Evolutionary conservation across 2,888 invertebrate species (phyloP).

Genomic region (Pachydiplax longipennis): DNA sequence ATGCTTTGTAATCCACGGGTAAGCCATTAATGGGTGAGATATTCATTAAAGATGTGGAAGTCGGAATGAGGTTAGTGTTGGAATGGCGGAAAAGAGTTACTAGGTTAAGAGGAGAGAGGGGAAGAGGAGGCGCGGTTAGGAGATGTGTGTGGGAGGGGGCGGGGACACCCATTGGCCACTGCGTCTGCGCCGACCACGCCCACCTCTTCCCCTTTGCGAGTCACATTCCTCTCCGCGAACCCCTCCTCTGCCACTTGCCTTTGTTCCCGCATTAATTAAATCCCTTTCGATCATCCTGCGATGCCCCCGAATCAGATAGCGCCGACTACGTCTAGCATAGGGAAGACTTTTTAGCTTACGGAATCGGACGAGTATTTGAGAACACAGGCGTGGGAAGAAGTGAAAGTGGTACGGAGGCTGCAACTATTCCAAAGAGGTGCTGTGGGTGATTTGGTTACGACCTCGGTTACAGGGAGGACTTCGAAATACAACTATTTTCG

Average conservation of each 20-base stretch:
- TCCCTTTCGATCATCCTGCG: background rate
- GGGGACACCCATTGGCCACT: conserved; percentile 1
- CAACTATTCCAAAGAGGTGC: too few relatives aligned
- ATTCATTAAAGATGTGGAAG: background rate
- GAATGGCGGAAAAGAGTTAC: background rate
- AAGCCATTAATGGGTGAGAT: too few relatives aligned
- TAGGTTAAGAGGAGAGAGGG: background rate
- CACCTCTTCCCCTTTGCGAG: conserved; percentile 30
- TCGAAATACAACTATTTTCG: too few relatives aligned
- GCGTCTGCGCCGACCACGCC: background rate
- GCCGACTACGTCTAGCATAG: too few relatives aligned
- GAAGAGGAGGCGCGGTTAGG: background rate
- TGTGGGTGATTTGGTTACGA: too few relatives aligned
- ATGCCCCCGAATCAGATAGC: background rate
- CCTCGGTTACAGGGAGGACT: too few relatives aligned
- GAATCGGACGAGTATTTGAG: too few relatives aligned
- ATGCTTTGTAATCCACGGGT: too few relatives aligned
- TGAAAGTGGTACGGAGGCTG: too few relatives aligned
- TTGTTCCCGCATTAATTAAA: background rate
- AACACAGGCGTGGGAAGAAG: too few relatives aligned
- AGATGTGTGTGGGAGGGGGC: background rate
- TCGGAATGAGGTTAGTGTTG: background rate
- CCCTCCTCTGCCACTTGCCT: background rate
- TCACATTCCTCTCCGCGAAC: conserved; percentile 13
- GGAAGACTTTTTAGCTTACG: too few relatives aligned